Evolutionary conservation across 2,797 vertebrate species (phyloP).

Genomic region (Artibeus jamaicensis): DNA sequence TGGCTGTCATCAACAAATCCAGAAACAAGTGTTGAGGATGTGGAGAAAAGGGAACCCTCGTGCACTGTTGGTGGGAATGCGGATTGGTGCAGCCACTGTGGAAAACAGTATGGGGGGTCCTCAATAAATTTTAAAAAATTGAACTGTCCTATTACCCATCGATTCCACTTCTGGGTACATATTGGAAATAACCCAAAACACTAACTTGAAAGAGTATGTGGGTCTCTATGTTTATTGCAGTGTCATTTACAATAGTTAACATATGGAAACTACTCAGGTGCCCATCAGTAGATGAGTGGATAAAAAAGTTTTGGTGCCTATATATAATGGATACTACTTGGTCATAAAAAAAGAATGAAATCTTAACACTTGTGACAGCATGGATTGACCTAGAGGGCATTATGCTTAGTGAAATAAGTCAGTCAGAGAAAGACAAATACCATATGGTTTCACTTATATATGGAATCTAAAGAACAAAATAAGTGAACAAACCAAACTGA

Average conservation of each 20-base stretch:
- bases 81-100: neutral
- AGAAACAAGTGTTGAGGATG: neutral
- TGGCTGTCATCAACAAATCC: neutral
- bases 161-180: neutral
- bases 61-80: neutral
- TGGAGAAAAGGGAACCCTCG: neutral
- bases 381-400: neutral
- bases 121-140: neutral
- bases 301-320: neutral
- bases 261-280: neutral
- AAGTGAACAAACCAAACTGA: neutral
- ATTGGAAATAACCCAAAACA: neutral
- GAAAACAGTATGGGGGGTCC: neutral
- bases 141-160: neutral
- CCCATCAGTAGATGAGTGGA: neutral
- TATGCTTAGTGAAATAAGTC: neutral
- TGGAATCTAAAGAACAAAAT: neutral
- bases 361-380: neutral
- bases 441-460: neutral
- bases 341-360: neutral
- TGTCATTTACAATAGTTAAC: neutral
- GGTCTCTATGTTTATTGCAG: neutral
- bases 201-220: neutral
- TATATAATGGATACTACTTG: neutral
- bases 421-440: neutral